phyloP scores from a whole-genome alignment of 2,113 vertebrate species.

The Tragelaphus strepsiceros region DNA sequence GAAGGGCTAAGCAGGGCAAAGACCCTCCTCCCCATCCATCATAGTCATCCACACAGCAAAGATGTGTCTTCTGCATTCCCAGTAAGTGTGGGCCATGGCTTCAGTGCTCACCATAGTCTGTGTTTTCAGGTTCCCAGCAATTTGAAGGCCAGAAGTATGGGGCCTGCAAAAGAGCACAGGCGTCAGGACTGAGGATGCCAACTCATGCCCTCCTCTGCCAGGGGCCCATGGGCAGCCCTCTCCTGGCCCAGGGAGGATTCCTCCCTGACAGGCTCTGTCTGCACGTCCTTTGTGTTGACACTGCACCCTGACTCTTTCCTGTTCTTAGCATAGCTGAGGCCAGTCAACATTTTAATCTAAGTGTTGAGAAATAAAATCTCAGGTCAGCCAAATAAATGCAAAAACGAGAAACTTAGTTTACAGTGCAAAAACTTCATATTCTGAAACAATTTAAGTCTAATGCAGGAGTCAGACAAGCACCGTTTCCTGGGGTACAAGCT shows the following conservation, averaged over 20 bases:
- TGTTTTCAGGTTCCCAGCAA: slow-evolving; percentile 98
- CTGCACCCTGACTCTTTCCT: no score
- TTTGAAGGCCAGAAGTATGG: slow-evolving; percentile 98
- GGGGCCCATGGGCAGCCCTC: not conserved
- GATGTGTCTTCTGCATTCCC: not conserved
- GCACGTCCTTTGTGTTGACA: not conserved
- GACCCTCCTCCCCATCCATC: not conserved
- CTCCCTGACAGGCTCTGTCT: not conserved
- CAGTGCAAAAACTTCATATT: not conserved
- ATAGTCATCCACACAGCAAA: not conserved
- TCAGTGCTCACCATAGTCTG: slow-evolving; percentile 91
- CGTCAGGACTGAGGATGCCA: not conserved
- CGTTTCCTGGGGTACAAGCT: not conserved
- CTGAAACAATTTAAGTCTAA: not conserved
- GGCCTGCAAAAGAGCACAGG: slow-evolving; percentile 84
- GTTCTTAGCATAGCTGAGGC: not conserved
- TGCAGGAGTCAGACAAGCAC: not conserved
- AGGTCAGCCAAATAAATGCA: not conserved
- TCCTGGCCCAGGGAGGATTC: not conserved
- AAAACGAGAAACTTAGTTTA: not conserved
- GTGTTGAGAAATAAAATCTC: not conserved
- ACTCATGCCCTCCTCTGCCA: not conserved
- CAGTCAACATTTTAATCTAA: not conserved
- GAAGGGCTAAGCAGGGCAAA: not conserved
- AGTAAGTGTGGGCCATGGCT: not conserved